Conservation (phyloP, 2,888 invertebrate genomes). For the Nasonia oneida region DNA sequence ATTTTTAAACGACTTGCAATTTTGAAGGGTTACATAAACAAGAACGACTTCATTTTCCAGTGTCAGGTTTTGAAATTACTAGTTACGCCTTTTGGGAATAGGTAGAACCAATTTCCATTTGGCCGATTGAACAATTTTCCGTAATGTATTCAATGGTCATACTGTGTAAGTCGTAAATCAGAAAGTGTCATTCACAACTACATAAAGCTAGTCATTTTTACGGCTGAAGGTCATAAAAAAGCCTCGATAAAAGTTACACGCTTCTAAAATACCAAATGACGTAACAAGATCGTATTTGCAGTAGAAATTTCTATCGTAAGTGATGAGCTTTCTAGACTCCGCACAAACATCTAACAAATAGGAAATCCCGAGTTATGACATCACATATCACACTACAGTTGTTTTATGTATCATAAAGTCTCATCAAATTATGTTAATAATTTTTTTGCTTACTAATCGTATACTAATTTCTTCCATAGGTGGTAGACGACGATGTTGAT, state of each 20-base stretch:
- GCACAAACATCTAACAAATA: not conserved
- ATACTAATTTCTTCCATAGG: slow-evolving; percentile 79
- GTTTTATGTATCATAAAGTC: not conserved
- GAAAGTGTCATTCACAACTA: not conserved
- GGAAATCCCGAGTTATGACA: not conserved
- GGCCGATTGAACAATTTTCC: not conserved
- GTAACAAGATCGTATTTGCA: not conserved
- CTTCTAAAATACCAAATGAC: not conserved
- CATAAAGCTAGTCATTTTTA: not conserved
- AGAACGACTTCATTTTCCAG: not conserved
- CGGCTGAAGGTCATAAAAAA: not conserved
- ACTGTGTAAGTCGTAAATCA: not conserved
- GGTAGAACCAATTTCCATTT: not conserved
- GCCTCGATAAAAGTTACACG: not conserved
- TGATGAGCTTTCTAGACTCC: not conserved
- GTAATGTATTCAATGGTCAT: not conserved
- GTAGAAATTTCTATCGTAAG: not conserved
- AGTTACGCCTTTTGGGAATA: not conserved
- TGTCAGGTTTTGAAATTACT: not conserved
- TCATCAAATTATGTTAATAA: not conserved
- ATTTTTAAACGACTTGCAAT: not conserved
- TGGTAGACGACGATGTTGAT: slow-evolving; percentile 86
- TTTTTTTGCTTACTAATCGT: not conserved
- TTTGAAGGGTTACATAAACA: not conserved
- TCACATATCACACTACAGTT: not conserved